phyloP scores from a whole-genome alignment of 2,113 vertebrate species.

The Apus apus region DNA sequence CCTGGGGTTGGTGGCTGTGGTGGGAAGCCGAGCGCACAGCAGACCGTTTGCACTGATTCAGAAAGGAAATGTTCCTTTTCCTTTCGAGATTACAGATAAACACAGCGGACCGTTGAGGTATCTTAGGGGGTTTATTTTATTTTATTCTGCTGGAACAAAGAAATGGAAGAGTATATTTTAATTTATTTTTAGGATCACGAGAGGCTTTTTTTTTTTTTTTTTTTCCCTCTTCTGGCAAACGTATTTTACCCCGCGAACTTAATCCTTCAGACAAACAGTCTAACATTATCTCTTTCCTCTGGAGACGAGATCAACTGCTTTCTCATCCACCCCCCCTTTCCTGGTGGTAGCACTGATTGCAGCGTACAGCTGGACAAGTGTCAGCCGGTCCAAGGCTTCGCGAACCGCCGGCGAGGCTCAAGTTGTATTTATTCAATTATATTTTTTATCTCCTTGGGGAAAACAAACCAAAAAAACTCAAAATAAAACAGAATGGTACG shows the following conservation, averaged over 20 bases:
- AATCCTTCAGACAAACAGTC: constrained; percentile 11
- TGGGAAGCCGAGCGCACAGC: neutral
- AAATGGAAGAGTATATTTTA: neutral
- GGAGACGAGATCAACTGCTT: constrained; percentile 19
- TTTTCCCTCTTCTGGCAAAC: neutral
- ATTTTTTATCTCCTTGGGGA: neutral
- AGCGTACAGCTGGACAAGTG: constrained; percentile 24
- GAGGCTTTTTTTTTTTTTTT: neutral
- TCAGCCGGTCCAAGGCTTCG: neutral
- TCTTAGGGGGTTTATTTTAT: neutral
- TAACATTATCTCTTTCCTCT: constrained; percentile 23
- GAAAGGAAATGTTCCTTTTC: constrained; percentile 51
- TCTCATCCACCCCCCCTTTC: neutral
- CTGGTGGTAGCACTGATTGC: neutral
- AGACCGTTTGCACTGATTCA: constrained; percentile 3
- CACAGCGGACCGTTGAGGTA: neutral
- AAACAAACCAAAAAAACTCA: too few relatives aligned
- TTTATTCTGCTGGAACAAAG: constrained; percentile 22
- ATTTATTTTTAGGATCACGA: neutral
- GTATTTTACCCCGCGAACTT: neutral
- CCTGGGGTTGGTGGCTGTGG: neutral
- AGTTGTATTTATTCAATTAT: neutral
- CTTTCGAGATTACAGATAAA: constrained; percentile 27
- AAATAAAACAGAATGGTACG: neutral
- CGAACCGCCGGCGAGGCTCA: neutral